Percentiles rank a stretch among this genome's conserved stretches.
Conservation (phyloP, 2,797 vertebrate species). For the Hyperoplus lanceolatus region DNA sequence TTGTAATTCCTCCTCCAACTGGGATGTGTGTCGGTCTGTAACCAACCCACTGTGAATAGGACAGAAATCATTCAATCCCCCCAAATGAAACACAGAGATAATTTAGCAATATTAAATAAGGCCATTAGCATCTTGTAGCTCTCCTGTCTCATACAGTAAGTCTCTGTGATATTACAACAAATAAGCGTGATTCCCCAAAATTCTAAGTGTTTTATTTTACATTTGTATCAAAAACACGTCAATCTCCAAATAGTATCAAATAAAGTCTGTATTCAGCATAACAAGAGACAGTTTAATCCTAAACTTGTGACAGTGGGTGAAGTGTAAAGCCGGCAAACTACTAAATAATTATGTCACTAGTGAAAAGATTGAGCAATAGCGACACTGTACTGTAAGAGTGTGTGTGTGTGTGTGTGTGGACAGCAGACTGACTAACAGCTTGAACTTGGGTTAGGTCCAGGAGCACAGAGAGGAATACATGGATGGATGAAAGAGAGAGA, state of each 20-base stretch:
- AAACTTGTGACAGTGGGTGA: slow-evolving; percentile 15
- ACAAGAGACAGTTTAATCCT: slow-evolving; percentile 4
- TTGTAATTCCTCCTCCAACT: slow-evolving; percentile 25
- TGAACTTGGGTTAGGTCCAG: slow-evolving; percentile 82
- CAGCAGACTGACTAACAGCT: slow-evolving; percentile 85
- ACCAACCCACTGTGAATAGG: slow-evolving; percentile 21
- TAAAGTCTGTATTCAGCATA: background rate
- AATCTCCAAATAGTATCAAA: background rate
- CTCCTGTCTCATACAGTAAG: background rate
- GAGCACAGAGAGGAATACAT: slow-evolving; percentile 74
- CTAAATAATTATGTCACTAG: slow-evolving; percentile 39
- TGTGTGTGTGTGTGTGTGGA: slow-evolving; percentile 40
- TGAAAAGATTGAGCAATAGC: slow-evolving; percentile 45
- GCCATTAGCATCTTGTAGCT: background rate
- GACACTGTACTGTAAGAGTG: slow-evolving; percentile 58
- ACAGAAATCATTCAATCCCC: slow-evolving; percentile 25
- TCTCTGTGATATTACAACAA: background rate
- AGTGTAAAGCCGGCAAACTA: slow-evolving; percentile 25
- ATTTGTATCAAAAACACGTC: background rate
- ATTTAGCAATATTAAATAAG: background rate
- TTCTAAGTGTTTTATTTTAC: background rate
- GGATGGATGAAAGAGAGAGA: slow-evolving; percentile 71
- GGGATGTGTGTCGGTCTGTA: slow-evolving; percentile 8
- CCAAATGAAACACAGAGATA: background rate
- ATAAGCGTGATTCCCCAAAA: background rate